Percentiles rank a stretch among this genome's conserved stretches.
Conservation (phyloP, 2,113 vertebrate species). For the Menura novaehollandiae region DNA sequence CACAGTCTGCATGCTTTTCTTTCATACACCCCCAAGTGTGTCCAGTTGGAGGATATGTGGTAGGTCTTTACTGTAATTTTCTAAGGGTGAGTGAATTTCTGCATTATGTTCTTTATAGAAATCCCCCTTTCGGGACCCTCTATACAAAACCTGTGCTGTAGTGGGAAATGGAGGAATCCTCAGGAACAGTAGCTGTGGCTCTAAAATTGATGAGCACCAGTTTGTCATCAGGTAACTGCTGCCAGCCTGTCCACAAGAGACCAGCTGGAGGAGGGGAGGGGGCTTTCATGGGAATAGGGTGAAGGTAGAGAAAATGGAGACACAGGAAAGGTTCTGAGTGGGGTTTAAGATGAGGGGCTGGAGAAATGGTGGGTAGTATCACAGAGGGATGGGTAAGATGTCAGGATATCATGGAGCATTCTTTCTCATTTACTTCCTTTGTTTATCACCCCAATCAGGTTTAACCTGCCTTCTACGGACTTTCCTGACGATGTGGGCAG, state of each 20-base stretch:
- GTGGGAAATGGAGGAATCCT: not conserved
- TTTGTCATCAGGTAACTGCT: not conserved
- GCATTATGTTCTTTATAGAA: not conserved
- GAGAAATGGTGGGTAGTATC: no score
- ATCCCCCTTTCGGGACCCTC: not conserved
- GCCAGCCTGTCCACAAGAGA: not conserved
- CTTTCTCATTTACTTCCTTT: not conserved
- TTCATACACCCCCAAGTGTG: not conserved
- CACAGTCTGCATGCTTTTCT: not conserved
- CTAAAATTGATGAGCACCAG: not conserved
- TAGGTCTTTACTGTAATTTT: not conserved
- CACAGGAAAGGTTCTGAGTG: not conserved
- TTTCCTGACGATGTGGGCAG: not conserved
- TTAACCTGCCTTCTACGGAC: not conserved
- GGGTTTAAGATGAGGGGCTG: not conserved
- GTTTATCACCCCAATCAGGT: not conserved
- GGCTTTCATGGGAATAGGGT: not conserved
- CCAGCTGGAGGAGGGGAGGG: no score
- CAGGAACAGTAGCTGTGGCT: not conserved
- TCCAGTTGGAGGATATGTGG: not conserved
- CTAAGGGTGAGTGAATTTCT: not conserved
- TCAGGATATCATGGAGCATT: not conserved
- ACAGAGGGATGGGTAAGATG: not conserved
- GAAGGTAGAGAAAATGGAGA: not conserved
- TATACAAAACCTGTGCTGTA: not conserved